Evolutionary conservation across 2,113 vertebrate genomes (phyloP).

Genomic region (Ivindomyrus marchei): DNA sequence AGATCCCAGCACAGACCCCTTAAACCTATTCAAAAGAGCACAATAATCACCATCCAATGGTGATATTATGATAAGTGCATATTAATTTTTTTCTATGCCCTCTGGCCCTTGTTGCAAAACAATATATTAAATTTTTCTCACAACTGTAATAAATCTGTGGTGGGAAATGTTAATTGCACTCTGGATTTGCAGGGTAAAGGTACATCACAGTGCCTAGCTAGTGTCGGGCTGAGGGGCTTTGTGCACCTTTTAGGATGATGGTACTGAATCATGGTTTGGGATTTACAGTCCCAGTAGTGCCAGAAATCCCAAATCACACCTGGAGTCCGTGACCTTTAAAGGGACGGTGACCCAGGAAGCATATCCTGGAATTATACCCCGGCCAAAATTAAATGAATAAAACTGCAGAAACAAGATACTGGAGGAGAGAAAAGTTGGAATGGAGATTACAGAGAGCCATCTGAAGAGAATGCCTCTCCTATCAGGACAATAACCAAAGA

Average conservation of each 20-base stretch:
- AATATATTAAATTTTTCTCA: slow-evolving; percentile 3
- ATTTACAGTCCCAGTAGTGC: not conserved
- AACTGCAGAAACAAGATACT: slow-evolving; percentile 46
- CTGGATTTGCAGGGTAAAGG: not conserved
- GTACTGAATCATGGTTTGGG: not conserved
- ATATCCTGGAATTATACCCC: not conserved
- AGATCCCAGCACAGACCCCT: not conserved
- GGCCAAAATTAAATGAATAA: slow-evolving; percentile 40
- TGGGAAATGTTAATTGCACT: not conserved
- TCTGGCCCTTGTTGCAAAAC: slow-evolving; percentile 9
- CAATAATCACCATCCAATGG: slow-evolving; percentile 6
- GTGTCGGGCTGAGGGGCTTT: not conserved
- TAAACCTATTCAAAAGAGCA: not conserved
- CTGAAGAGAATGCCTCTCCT: slow-evolving; percentile 50
- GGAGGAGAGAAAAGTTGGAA: slow-evolving; percentile 50
- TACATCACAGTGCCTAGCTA: not conserved
- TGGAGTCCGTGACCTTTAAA: too few species aligned
- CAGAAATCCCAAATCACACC: not conserved
- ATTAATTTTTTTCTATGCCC: slow-evolving; percentile 11
- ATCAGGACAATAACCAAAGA: slow-evolving; percentile 56
- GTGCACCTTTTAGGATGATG: not conserved
- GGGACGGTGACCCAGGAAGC: not conserved
- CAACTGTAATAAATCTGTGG: slow-evolving; percentile 10
- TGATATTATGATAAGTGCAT: slow-evolving; percentile 14
- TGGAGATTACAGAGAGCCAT: slow-evolving; percentile 42